A percentile compares a stretch with the other conserved stretches of the same genome.
phyloP scores from a whole-genome alignment of 2,113 vertebrate species.

The Charadrius vociferus region DNA sequence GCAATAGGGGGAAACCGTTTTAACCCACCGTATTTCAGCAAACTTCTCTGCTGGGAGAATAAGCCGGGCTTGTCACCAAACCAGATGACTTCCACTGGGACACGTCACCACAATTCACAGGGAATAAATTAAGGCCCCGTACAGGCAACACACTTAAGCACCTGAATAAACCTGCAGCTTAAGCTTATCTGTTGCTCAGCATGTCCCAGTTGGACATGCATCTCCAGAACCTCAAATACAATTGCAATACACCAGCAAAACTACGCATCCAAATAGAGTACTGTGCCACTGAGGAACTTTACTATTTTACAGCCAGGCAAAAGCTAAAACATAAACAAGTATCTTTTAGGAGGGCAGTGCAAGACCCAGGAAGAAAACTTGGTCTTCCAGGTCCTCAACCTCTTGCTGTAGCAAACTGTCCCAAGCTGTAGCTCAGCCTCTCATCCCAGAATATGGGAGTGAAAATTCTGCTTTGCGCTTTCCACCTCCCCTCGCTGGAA shows the following conservation, averaged over 20 bases:
- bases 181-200: background rate
- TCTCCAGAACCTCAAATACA: background rate
- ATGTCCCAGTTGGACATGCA: background rate
- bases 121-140: background rate
- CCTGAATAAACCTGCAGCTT: background rate
- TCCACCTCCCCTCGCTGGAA: background rate
- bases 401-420: background rate
- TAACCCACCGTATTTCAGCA: background rate
- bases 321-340: background rate
- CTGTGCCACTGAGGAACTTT: background rate
- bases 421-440: background rate
- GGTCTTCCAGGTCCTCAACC: background rate
- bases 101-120: background rate
- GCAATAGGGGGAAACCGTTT: background rate
- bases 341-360: background rate
- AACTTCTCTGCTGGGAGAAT: background rate
- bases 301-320: background rate
- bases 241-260: background rate
- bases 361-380: background rate
- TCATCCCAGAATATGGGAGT: background rate
- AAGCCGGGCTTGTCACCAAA: background rate
- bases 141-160: background rate
- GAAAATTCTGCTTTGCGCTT: background rate
- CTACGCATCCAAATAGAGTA: background rate
- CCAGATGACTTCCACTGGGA: background rate